These are phyloP conservation scores for Laticauda colubrina DNA, from an alignment of 2,113 vertebrate species.

Conservation along the genomic window DNA sequence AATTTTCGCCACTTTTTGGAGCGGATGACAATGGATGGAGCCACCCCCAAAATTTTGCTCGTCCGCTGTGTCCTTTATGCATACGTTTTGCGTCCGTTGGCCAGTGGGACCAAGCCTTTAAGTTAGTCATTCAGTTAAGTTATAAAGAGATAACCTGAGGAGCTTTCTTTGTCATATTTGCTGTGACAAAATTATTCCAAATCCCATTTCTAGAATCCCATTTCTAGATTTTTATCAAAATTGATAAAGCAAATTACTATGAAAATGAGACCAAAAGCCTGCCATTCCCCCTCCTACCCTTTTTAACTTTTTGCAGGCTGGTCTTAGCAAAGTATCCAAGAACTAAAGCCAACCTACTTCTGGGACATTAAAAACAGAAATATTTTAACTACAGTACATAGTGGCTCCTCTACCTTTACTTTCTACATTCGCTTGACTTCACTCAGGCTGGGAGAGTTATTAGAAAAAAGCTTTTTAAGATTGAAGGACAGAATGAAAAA, in stretches of 20 bases:
- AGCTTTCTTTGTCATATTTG: neutral
- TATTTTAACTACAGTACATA: neutral
- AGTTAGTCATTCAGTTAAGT: neutral
- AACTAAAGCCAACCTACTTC: neutral
- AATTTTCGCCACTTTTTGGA: too few species aligned
- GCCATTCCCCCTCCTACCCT: too few species aligned
- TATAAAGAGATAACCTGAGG: neutral
- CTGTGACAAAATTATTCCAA: neutral
- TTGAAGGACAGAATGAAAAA: neutral
- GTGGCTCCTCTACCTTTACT: neutral
- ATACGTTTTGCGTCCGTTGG: too few species aligned
- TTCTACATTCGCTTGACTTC: neutral
- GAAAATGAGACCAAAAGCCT: neutral
- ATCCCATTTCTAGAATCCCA: neutral
- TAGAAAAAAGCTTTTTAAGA: neutral
- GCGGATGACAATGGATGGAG: too few species aligned
- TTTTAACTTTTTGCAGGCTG: neutral
- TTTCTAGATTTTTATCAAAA: neutral
- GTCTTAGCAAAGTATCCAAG: neutral
- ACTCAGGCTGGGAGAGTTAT: neutral
- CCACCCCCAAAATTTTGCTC: too few species aligned
- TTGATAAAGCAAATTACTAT: neutral
- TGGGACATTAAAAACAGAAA: neutral
- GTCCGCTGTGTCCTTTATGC: too few species aligned
- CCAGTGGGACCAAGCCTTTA: too few species aligned